Evolutionary conservation across 2,888 invertebrate species (phyloP).

Genomic region (Hypomecis atomaria): DNA sequence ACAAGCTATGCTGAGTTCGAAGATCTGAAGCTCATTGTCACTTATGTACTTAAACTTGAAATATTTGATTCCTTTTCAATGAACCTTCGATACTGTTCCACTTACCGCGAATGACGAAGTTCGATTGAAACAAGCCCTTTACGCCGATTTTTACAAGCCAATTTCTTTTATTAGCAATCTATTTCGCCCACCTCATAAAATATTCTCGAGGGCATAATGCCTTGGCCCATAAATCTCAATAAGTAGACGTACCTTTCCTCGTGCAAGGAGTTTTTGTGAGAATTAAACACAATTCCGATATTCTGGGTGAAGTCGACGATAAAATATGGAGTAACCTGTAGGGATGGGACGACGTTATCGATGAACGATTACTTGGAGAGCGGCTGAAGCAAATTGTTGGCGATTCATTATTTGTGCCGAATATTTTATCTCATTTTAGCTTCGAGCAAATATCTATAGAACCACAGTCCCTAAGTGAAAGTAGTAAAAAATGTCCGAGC

Average conservation of each 20-base stretch:
- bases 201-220: constrained; percentile 36
- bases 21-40: no score
- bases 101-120: constrained; percentile 3
- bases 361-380: constrained; percentile 6
- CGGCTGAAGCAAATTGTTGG: background rate
- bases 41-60: no score
- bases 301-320: constrained; percentile 32
- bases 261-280: constrained; percentile 44
- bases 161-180: constrained; percentile 30
- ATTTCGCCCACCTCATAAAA: constrained; percentile 32
- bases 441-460: no score
- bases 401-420: no score
- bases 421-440: no score
- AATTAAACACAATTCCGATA: constrained; percentile 57
- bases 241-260: constrained; percentile 42
- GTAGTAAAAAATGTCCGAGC: no score
- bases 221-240: constrained; percentile 42
- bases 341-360: constrained; percentile 19
- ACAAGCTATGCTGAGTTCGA: no score
- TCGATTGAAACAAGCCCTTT: constrained; percentile 14
- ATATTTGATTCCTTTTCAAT: no score
- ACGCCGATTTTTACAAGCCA: constrained; percentile 24
- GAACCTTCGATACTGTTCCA: no score
- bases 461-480: no score
- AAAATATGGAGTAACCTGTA: constrained; percentile 29